A percentile compares a stretch with the other conserved stretches of the same genome.
Conservation (phyloP, 2,113 vertebrate species). For the Hyperopisus bebe region DNA sequence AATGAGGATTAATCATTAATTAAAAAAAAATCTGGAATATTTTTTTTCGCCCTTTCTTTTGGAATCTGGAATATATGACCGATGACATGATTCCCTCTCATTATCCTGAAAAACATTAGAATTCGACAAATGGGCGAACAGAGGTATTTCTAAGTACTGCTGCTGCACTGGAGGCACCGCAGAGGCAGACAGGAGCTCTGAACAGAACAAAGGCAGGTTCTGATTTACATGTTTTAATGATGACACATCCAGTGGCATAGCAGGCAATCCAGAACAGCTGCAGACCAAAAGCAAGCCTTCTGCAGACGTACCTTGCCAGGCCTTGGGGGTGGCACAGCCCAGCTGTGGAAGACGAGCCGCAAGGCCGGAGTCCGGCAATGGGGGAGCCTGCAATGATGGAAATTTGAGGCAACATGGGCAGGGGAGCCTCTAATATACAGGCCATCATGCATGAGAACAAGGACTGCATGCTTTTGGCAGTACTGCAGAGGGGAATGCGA, state of each 20-base stretch:
- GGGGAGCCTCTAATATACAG: background rate
- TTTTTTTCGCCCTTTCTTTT: no score
- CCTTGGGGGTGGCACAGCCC: background rate
- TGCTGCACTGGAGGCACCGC: background rate
- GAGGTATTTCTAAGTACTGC: background rate
- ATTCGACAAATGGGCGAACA: background rate
- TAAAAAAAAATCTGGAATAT: background rate
- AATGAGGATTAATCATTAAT: background rate
- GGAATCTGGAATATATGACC: background rate
- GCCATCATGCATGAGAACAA: background rate
- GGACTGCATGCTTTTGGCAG: background rate
- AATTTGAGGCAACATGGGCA: background rate
- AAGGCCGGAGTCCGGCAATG: background rate
- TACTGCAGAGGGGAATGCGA: background rate
- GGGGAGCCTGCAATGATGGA: background rate
- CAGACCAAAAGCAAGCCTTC: background rate
- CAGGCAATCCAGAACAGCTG: background rate
- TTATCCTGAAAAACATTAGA: background rate
- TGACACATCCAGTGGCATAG: background rate
- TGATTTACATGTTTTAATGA: background rate
- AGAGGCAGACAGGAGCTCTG: background rate
- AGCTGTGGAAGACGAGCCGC: background rate
- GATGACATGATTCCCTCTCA: background rate
- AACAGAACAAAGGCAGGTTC: background rate
- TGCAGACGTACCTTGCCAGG: background rate